Conservation (phyloP, 2,797 vertebrate genomes). For the Gephyroberyx darwinii region DNA sequence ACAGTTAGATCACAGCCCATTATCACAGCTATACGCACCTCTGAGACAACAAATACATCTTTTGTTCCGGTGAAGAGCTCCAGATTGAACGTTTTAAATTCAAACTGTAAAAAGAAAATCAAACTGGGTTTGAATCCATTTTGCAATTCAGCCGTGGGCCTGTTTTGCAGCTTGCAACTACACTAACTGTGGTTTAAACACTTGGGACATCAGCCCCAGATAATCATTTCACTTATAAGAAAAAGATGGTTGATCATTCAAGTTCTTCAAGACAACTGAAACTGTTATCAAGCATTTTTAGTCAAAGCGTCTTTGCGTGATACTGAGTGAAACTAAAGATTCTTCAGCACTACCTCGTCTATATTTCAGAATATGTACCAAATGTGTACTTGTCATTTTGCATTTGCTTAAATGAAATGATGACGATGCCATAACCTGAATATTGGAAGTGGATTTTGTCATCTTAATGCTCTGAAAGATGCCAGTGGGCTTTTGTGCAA, state of each 20-base stretch:
- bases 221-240: conserved; percentile 51
- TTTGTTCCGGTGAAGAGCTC: conserved; percentile 3
- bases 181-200: conserved; percentile 36
- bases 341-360: conserved; percentile 28
- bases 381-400: conserved; percentile 35
- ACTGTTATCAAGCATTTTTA: neutral
- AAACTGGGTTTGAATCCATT: conserved; percentile 28
- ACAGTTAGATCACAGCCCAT: conserved; percentile 48
- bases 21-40: conserved; percentile 10
- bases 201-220: conserved; percentile 31
- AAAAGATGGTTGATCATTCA: conserved; percentile 55
- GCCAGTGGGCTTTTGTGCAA: conserved; percentile 33
- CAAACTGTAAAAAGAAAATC: conserved; percentile 22
- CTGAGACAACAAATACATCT: neutral
- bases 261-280: neutral
- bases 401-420: conserved; percentile 46
- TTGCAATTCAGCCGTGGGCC: conserved; percentile 30
- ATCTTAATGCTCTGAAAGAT: conserved; percentile 47
- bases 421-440: conserved; percentile 42
- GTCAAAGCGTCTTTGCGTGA: conserved; percentile 47
- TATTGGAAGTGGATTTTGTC: conserved; percentile 41
- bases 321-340: conserved; percentile 23
- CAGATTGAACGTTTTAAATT: conserved; percentile 33
- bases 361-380: conserved; percentile 43
- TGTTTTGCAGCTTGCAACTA: conserved; percentile 38